Evolutionary conservation across 1,140 invertebrate species (phyloP), one percentile per base, ranked within the genome.

Genomic region (Brachionus koreanus): DNA sequence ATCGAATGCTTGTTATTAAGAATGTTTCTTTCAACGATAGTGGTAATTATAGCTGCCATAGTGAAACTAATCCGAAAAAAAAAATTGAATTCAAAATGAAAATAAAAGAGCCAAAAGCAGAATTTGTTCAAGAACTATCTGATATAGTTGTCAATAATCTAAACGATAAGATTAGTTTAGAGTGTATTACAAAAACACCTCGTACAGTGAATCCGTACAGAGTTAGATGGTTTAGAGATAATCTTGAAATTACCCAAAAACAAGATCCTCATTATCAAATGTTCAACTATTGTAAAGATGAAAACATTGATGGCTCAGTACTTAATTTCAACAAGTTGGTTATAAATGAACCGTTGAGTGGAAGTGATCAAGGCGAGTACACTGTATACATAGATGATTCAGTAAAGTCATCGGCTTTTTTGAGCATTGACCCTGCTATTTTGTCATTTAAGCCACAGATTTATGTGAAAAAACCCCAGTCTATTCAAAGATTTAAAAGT

Each of bases 231-330:
- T 67, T 82, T 6, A 82, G 63, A 69, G 35, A 82, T 42, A 33
- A 49, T 2, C 9, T 23, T 5, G 39, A 82, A 19, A 82, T 82
- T 3, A 49, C 19, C 1, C 52, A 65, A 37, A 4, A 82, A 39
- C 49, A 57, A 39, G 10, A 37, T n/a, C 49, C 49, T 25, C 76
- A 65, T 19, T 79, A 39, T 13, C 76, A 61, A 65, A 61, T 79
- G 76, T 79, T 79, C 25, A 79, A 79, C 33, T 79, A 79, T 29
- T 79, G 76, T 61, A 79, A 79, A 23, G 76, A 79, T 37, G 52
- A 79, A 35, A 65, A 79, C 33, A n/a, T 37, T 12, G 76, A 79
- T 19, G 76, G 76, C 2, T 79, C 76, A 29, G 76, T 79, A 7
- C 12, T 61, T 2, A 79, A 79, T 19, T 79, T 61, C n/a, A 79